Evolutionary conservation across 2,113 vertebrate species (phyloP), one percentile per base, ranked within the genome.

Genomic region (Trichomycterus rosablanca): DNA sequence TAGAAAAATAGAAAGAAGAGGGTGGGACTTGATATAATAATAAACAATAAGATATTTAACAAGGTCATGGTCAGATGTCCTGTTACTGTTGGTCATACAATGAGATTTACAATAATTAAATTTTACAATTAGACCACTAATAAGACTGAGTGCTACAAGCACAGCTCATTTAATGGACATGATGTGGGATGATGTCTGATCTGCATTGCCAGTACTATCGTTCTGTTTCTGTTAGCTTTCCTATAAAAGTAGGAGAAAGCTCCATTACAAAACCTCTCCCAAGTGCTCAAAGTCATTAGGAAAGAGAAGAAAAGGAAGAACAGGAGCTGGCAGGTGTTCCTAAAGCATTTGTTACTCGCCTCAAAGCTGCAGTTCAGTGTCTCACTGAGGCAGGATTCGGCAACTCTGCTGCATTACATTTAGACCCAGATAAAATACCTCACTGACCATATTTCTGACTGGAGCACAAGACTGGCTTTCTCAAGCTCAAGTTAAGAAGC

Each of bases 401-500:
- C 60, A 58, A 22, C 39, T 46, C 32, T 30, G 39, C 45, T 4
- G 7, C n/a, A n/a, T n/a, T n/a, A n/a, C n/a, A n/a, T n/a, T 40
- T 46, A 51, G n/a, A 32, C 4, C n/a, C 19, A 46, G 22, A 63
- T 59, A 53, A 70, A 70, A 46, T 23, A 70, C 53, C 50, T 37
- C 63, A 19, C 12, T 14, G 24, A 9, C 23, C n/a, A 40, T 30
- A 45, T 39, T 39, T 59, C 26, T 63, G 22, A 10, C 51, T 26
- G 4, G 24, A 32, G 10, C 62, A n/a, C n/a, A 20, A 28, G 44
- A 19, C 26, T 15, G 28, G 15, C 6, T n/a, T 18, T 59, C 50
- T 18, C 26, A 10, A 9, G 23, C 32, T 48, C 28, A 46, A 20
- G 19, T 18, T 11, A 6, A 51, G 35, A 24, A 50, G 8, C 15